Evolutionary conservation across 2,888 invertebrate genomes (phyloP), one percentile per base, ranked within the genome.

Genomic region (Ichneumoninae sp.): DNA sequence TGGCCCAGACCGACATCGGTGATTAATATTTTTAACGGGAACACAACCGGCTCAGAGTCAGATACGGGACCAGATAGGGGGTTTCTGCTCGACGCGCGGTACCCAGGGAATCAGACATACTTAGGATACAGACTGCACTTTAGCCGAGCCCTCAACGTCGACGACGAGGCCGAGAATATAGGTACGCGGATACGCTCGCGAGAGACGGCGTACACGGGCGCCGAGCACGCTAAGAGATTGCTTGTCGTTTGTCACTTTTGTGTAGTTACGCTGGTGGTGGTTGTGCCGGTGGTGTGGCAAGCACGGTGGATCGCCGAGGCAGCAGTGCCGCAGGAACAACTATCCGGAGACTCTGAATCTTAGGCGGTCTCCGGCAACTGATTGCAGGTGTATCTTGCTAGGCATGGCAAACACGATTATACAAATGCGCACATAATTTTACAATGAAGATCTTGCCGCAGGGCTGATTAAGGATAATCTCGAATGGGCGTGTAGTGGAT

Each of bases 21-120:
- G 87, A 89, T 90, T 88, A 87, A 88, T 88, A 87, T 88, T 88
- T 86, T 89, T 88, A 86, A 87, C 82, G 82, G 82, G 72, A 84
- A 88, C 87, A 83, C 77, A 69, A 68, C 66, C 57, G 76, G 30
- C 60, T 76, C 60, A 69, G 69, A 76, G 83, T 69, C 81, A 66
- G 69, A 80, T 80, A 76, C 80, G 81, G 76, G 69, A 22, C 69
- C 16, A 86, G 86, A 87, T 88, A 85, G 76, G 76, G 81, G 65
- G 71, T 40, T 66, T 54, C 70, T 57, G 54, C 60, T 69, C 69
- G 60, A 62, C 69, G 72, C 72, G 26, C 54, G 66, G 60, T 16
- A 13, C 7, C 44, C 22, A 40, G 44, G 40, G 22, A 52, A 50
- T 30, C 54, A 71, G 33, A 40, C 60, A 54, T 60, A 66, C 77